Evolutionary conservation across 2,113 vertebrate genomes (phyloP).

Genomic region (Clarias batrachus): DNA sequence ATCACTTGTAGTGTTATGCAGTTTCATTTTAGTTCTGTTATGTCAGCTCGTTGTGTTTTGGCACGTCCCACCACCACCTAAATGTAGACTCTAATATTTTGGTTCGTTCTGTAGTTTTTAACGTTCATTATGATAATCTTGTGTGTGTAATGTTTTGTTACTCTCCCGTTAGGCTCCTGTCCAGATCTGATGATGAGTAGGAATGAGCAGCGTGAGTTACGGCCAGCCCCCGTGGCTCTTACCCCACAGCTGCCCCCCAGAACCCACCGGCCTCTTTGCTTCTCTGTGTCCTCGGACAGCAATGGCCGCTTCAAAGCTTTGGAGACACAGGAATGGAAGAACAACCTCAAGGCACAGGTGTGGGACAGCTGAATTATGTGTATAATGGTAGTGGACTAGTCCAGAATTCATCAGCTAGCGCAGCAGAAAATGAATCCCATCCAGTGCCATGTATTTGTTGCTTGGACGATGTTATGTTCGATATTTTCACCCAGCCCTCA

Average conservation of each 20-base stretch:
- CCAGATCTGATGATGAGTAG: slow-evolving; percentile 74
- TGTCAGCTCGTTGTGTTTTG: neutral
- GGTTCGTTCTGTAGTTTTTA: neutral
- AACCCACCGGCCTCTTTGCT: slow-evolving; percentile 66
- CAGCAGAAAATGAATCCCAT: too few species aligned
- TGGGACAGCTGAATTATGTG: neutral
- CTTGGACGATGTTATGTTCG: neutral
- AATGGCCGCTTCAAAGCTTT: slow-evolving; percentile 68
- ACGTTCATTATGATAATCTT: neutral
- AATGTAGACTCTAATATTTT: neutral
- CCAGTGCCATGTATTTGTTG: neutral
- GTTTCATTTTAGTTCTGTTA: neutral
- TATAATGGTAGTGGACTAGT: neutral
- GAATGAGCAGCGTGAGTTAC: slow-evolving; percentile 61
- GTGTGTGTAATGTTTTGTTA: neutral
- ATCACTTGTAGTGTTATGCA: neutral
- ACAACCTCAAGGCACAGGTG: slow-evolving; percentile 77
- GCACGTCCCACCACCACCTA: neutral
- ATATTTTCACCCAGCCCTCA: neutral
- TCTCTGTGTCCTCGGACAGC: slow-evolving; percentile 72
- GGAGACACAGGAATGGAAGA: slow-evolving; percentile 73
- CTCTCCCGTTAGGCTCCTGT: slow-evolving; percentile 68
- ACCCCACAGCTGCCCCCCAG: slow-evolving; percentile 63
- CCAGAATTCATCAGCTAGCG: neutral
- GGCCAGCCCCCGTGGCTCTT: slow-evolving; percentile 62